A percentile compares a stretch with the other conserved stretches of the same genome.
Evolutionary conservation across 2,888 invertebrate species (phyloP).

Genomic region (Pocota personata): DNA sequence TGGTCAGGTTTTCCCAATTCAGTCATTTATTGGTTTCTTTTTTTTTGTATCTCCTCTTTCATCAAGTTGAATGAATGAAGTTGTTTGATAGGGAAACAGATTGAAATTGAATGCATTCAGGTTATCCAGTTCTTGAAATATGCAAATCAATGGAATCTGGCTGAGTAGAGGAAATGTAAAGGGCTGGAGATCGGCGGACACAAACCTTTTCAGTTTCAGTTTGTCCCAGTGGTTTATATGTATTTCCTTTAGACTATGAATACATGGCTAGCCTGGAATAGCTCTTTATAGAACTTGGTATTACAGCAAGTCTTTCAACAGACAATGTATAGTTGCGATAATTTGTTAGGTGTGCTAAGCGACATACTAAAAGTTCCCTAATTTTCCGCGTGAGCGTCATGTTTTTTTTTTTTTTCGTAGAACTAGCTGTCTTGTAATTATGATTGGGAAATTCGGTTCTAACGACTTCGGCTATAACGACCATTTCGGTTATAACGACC

Average conservation of each 20-base stretch:
- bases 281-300: not conserved
- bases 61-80: conserved; percentile 24
- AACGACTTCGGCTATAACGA: too few relatives aligned
- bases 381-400: too few relatives aligned
- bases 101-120: conserved; percentile 53
- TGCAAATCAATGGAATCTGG: conserved; percentile 6
- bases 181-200: not conserved
- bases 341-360: too few relatives aligned
- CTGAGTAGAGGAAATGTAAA: not conserved
- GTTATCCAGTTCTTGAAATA: conserved; percentile 1
- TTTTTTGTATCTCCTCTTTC: conserved; percentile 1
- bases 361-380: too few relatives aligned
- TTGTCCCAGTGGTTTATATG: not conserved
- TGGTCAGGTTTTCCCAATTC: not conserved
- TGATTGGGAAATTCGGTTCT: too few relatives aligned
- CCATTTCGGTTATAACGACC: too few relatives aligned
- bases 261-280: not conserved
- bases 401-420: too few relatives aligned
- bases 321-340: too few relatives aligned
- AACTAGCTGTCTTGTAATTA: too few relatives aligned
- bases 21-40: conserved; percentile 29
- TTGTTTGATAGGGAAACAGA: conserved; percentile 37
- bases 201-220: not conserved
- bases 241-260: not conserved
- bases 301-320: not conserved